Evolutionary conservation across 2,888 invertebrate genomes (phyloP), one percentile per base, ranked within the genome.

Genomic region (Eudasyphora cyanicolor): DNA sequence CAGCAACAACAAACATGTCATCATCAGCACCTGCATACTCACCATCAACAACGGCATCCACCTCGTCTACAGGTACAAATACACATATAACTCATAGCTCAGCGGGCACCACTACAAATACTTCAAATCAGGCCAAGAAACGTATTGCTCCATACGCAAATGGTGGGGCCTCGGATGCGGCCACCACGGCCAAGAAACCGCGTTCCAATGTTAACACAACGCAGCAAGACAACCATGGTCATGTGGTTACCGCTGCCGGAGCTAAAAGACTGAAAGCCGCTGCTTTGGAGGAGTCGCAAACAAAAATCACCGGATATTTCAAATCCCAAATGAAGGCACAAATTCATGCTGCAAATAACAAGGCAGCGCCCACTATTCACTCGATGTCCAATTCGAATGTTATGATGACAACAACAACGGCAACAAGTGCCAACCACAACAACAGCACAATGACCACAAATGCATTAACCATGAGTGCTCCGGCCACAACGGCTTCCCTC

Each of bases 281-380:
- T 74, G 91, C 91, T 64, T 82, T 90, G 82, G 91, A 92, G 84
- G 92, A 92, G 87, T 92, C 92, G 35, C 96, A 96, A 92, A 96
- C 96, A 70, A 96, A 96, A 92, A 97, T 97, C 90, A 90, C 90
- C 0, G 96, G 96, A 89, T 97, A 95, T 91, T 97, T 96, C 91
- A 97, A 96, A 91, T 95, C 96, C 85, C 96, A 96, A 92, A 95
- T 96, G 93, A 97, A 96, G 85, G 89, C 91, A 92, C 94, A 95
- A 35, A 94, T 94, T 86, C 93, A 93, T 88, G 93, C 93, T 79
- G 82, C 75, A n/a, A 86, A 79, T 70, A 86, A 32, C 71, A 85
- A 86, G 80, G 32, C 38, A 78, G 60, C 7, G 67, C 29, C n/a
- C 14, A 14, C 24, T 24, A 49, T 80, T 57, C 27, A 78, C 38